Conservation (phyloP, 2,888 invertebrate species). For the Muschampia plurimacula region DNA sequence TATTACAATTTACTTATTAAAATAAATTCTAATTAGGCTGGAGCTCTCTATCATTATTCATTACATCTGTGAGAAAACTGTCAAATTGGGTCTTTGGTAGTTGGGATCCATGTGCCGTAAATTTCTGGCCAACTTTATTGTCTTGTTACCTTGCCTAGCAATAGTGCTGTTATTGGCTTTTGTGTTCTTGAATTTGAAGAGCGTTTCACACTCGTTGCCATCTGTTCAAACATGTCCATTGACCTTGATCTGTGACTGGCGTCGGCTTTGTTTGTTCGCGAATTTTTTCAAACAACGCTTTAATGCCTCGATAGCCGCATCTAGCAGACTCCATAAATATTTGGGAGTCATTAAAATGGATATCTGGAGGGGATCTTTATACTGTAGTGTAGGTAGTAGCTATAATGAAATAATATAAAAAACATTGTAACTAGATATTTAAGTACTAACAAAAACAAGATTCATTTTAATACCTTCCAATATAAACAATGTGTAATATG, state of each 20-base stretch:
- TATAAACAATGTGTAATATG: no score
- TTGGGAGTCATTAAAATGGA: slow-evolving; percentile 22
- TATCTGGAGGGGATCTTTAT: no score
- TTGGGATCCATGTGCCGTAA: neutral
- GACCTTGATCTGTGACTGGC: slow-evolving; percentile 23
- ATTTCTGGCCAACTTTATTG: neutral
- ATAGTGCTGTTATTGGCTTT: slow-evolving; percentile 2
- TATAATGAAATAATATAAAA: no score
- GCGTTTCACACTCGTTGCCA: slow-evolving; percentile 11
- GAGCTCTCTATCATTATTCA: neutral
- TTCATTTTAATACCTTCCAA: no score
- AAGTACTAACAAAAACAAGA: no score
- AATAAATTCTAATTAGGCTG: no score
- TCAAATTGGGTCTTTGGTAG: neutral
- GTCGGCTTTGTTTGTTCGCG: neutral
- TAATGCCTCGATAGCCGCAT: slow-evolving; percentile 2
- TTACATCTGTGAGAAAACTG: neutral
- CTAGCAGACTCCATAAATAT: slow-evolving; percentile 23
- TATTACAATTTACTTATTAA: no score
- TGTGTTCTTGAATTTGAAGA: slow-evolving; percentile 26
- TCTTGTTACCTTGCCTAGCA: neutral
- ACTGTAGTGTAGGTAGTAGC: no score
- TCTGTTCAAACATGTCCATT: slow-evolving; percentile 30
- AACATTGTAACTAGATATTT: no score
- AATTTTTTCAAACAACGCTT: slow-evolving; percentile 22